Conservation (phyloP, 2,113 vertebrate genomes). For the Ailuropoda melanoleuca region DNA sequence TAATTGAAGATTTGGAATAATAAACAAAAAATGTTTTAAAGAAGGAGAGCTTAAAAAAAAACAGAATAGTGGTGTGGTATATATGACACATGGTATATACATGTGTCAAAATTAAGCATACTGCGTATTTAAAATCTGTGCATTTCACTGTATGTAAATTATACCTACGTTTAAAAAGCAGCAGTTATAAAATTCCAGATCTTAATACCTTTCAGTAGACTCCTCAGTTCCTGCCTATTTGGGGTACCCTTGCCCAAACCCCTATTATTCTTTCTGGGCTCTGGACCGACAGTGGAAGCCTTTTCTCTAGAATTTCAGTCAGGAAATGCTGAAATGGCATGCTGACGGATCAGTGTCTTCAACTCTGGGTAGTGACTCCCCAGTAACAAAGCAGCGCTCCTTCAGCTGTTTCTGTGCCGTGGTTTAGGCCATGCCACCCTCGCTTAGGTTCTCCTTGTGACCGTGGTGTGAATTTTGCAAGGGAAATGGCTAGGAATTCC, state of each 20-base stretch:
- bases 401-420: not conserved
- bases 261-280: not conserved
- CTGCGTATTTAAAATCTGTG: not conserved
- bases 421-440: not conserved
- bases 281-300: not conserved
- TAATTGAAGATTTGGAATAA: slow-evolving; percentile 1
- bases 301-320: slow-evolving; percentile 33
- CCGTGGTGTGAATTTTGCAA: not conserved
- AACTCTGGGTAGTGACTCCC: not conserved
- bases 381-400: not conserved
- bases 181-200: not conserved
- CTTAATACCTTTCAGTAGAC: not conserved
- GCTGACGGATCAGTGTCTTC: not conserved
- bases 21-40: not conserved
- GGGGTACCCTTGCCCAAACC: not conserved
- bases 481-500: not conserved
- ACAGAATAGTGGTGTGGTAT: not conserved
- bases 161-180: slow-evolving; percentile 33
- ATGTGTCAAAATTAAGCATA: not conserved
- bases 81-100: not conserved
- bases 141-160: slow-evolving; percentile 17
- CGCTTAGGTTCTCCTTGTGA: not conserved
- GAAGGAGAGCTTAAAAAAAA: not conserved
- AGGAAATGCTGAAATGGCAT: not conserved
- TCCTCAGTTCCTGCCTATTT: not conserved